Percentiles rank a stretch among this genome's conserved stretches.
Evolutionary conservation across 37 sponge, comb jelly and placozoan species (phyloP).

Genomic region (Spongia lamella): DNA sequence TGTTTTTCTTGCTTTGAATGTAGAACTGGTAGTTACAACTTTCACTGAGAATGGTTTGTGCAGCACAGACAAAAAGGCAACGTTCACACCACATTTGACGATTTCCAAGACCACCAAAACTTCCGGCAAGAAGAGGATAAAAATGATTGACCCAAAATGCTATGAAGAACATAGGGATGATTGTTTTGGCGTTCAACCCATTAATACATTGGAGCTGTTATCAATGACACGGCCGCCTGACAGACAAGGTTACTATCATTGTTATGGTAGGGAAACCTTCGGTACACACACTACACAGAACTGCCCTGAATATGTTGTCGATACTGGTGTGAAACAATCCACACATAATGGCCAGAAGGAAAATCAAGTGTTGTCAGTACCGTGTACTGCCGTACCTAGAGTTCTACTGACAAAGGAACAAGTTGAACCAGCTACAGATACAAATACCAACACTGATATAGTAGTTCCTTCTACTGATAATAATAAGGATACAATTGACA

Average conservation of each 20-base stretch:
- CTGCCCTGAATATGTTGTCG: too few relatives aligned
- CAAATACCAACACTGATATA: too few relatives aligned
- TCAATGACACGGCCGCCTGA: constrained; percentile 29
- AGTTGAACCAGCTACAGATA: too few relatives aligned
- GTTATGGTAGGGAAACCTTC: neutral
- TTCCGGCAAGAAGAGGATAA: constrained; percentile 5
- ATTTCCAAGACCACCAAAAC: constrained; percentile 41
- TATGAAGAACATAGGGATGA: constrained; percentile 14
- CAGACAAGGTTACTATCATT: constrained; percentile 35
- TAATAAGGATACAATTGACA: too few relatives aligned
- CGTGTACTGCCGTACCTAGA: too few relatives aligned
- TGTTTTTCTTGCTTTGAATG: too few relatives aligned
- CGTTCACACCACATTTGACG: constrained; percentile 55
- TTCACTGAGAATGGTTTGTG: constrained; percentile 21
- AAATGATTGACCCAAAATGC: neutral
- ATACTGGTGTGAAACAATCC: too few relatives aligned
- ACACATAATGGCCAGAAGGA: too few relatives aligned
- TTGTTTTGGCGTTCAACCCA: constrained; percentile 3
- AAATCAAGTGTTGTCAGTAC: too few relatives aligned
- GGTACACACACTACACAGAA: too few relatives aligned
- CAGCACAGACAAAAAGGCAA: constrained; percentile 3
- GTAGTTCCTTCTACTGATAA: too few relatives aligned
- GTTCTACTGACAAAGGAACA: too few relatives aligned
- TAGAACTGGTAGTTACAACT: constrained; percentile 22
- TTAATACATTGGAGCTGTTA: constrained; percentile 27